Conservation (phyloP, 2,113 vertebrate species). For the Neogale vison region DNA sequence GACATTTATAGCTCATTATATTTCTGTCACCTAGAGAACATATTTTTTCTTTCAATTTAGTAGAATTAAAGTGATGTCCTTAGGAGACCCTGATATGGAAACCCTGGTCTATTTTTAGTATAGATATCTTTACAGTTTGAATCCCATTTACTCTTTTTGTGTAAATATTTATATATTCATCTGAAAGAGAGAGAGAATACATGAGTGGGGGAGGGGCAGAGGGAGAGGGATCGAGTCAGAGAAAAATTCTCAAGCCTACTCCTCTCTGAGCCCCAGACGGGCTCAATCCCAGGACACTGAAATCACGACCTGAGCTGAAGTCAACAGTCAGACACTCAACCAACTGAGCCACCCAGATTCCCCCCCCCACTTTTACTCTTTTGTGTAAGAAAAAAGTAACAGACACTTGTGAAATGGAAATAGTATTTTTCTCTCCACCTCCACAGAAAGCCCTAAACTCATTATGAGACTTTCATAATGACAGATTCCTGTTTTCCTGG, state of each 20-base stretch:
- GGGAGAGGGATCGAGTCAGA: neutral
- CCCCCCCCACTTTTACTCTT: neutral
- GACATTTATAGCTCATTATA: neutral
- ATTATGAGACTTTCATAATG: neutral
- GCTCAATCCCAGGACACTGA: neutral
- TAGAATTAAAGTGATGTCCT: neutral
- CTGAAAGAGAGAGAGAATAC: neutral
- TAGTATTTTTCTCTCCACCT: slow-evolving; percentile 20
- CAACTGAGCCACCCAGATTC: neutral
- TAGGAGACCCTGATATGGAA: neutral
- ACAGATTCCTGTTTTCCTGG: neutral
- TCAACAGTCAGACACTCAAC: neutral
- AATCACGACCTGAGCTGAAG: neutral
- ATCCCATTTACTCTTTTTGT: neutral
- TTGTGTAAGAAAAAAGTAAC: neutral
- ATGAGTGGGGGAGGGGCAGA: neutral
- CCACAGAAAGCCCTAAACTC: neutral
- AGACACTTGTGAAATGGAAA: neutral
- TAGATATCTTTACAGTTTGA: neutral
- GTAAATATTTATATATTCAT: neutral
- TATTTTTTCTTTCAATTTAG: neutral
- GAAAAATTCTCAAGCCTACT: neutral
- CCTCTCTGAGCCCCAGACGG: neutral
- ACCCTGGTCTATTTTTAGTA: neutral
- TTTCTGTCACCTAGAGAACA: neutral